These are phyloP conservation scores for Drosophila neutralis DNA, from an alignment of 2,888 invertebrate genomes.

Conservation along the genomic window DNA sequence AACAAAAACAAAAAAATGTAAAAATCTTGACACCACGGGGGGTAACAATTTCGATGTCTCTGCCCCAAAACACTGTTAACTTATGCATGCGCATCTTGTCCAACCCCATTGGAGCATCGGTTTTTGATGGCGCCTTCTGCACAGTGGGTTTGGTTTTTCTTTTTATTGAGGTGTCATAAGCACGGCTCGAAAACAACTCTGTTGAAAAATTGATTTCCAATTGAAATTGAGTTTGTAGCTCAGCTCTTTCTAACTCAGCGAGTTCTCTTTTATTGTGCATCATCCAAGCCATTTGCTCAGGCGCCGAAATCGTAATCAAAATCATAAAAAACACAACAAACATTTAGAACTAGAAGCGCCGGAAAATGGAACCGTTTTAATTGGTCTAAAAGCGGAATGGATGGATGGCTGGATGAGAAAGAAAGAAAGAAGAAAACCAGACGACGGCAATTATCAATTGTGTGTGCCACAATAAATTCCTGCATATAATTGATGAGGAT, in stretches of 20 bases:
- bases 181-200: conserved; percentile 58
- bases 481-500: conserved; percentile 62
- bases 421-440: conserved; percentile 32
- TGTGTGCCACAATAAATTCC: conserved; percentile 75
- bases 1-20: conserved; percentile 81
- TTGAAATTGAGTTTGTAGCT: conserved; percentile 69
- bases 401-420: not conserved
- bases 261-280: conserved; percentile 59
- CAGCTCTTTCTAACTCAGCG: conserved; percentile 19
- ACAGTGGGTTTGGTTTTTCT: conserved; percentile 29
- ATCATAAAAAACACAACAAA: conserved; percentile 62
- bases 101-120: conserved; percentile 16
- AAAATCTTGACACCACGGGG: conserved; percentile 76
- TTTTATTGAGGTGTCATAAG: conserved; percentile 78
- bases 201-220: conserved; percentile 79
- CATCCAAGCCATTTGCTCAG: conserved; percentile 54
- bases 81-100: conserved; percentile 71
- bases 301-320: conserved; percentile 80
- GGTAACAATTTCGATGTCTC: conserved; percentile 47
- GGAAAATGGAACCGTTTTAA: conserved; percentile 71
- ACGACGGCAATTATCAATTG: conserved; percentile 76
- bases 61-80: conserved; percentile 33
- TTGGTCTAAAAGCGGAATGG: conserved; percentile 53
- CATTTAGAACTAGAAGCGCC: conserved; percentile 23
- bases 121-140: conserved; percentile 64